Conservation (phyloP, 2,113 vertebrate genomes). For the Columba janthina region DNA sequence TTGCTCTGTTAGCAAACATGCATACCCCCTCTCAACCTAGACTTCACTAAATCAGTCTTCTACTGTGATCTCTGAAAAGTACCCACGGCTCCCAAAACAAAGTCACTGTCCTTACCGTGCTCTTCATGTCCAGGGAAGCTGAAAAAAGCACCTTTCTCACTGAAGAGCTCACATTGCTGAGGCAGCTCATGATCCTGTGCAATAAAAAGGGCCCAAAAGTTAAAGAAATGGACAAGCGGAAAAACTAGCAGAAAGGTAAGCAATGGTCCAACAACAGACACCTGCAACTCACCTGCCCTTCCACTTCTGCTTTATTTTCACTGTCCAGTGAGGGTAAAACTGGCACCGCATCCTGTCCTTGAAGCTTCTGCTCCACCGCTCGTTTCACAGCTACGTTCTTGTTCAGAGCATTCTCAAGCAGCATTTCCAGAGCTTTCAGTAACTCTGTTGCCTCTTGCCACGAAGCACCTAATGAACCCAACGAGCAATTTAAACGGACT, state of each 20-base stretch:
- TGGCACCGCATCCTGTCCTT: not conserved
- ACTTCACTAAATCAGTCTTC: not conserved
- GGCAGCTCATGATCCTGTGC: not conserved
- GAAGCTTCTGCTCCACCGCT: not conserved
- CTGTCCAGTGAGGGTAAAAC: not conserved
- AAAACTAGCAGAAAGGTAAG: not conserved
- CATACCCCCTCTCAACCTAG: not conserved
- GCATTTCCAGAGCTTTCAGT: constrained; percentile 37
- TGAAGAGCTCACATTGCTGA: not conserved
- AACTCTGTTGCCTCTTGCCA: constrained; percentile 57
- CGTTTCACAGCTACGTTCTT: not conserved
- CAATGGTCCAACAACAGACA: not conserved
- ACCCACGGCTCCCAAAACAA: not conserved
- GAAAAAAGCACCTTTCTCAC: not conserved
- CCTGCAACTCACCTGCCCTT: constrained; percentile 12
- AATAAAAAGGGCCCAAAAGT: not conserved
- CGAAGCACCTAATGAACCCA: not conserved
- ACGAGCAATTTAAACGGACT: not conserved
- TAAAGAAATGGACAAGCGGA: not conserved
- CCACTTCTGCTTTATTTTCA: not conserved
- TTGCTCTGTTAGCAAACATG: not conserved
- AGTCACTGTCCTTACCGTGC: not conserved
- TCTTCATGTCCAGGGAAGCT: not conserved
- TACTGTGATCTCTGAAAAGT: not conserved
- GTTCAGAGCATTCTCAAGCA: not conserved